phyloP scores from a whole-genome alignment of 2,888 invertebrate genomes.

The Ichneumoninae sp. region DNA sequence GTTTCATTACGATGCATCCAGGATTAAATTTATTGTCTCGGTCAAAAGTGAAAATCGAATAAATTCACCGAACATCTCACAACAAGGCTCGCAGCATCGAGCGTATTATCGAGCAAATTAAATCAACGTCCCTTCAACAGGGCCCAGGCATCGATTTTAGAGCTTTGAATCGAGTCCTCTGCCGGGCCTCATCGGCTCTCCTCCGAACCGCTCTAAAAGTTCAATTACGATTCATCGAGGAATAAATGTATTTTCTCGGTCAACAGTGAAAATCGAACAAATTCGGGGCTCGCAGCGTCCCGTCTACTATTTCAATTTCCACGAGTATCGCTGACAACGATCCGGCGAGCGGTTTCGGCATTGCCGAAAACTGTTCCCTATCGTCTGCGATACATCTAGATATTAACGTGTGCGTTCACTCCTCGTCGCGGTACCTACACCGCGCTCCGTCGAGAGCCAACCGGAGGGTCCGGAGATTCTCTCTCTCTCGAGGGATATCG shows the following conservation, averaged over 20 bases:
- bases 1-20: no score
- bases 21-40: no score
- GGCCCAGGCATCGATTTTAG: neutral
- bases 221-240: neutral
- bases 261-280: neutral
- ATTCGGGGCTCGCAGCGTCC: neutral
- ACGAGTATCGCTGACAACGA: conserved; percentile 79
- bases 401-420: conserved; percentile 45
- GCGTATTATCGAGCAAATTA: no score
- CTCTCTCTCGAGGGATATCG: conserved; percentile 63
- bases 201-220: neutral
- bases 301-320: conserved; percentile 71
- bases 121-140: no score
- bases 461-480: conserved; percentile 58
- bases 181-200: no score
- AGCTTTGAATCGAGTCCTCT: no score
- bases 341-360: conserved; percentile 67
- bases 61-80: no score
- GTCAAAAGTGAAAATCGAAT: no score
- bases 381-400: conserved; percentile 58
- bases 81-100: no score
- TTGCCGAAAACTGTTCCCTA: conserved; percentile 40
- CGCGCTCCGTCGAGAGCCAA: conserved; percentile 12
- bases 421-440: conserved; percentile 23
- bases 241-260: neutral